Percentiles rank a stretch among this genome's conserved stretches.
Conservation (phyloP, 1,140 invertebrate species). For the Drosophila tropicalis region DNA sequence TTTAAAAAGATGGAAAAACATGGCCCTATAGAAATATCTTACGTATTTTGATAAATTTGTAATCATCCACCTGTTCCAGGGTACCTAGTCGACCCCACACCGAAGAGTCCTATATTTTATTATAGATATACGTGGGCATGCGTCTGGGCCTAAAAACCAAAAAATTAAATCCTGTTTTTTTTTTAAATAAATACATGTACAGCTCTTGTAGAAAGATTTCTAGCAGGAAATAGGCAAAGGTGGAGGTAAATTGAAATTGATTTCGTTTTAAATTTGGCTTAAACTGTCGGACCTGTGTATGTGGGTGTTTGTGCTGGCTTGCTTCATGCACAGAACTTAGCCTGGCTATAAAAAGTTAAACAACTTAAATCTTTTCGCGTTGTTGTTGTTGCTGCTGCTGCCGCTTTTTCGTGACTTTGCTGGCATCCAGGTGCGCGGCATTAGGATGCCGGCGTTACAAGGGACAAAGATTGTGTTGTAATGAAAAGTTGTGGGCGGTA, state of each 20-base stretch:
- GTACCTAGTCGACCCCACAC: neutral
- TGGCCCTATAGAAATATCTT: no score
- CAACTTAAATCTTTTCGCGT: neutral
- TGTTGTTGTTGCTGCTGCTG: neutral
- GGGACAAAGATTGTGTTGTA: neutral
- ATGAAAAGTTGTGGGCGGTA: slow-evolving; percentile 1
- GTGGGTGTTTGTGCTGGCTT: neutral
- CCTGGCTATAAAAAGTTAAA: slow-evolving; percentile 8
- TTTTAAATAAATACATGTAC: neutral
- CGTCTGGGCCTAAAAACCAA: neutral
- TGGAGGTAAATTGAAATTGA: slow-evolving; percentile 21
- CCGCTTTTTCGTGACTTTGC: neutral
- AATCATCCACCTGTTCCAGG: neutral
- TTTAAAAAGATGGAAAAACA: no score
- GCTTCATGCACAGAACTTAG: neutral
- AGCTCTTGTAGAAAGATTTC: neutral
- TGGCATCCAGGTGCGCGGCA: slow-evolving; percentile 3
- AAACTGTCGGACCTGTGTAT: neutral
- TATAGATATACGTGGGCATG: neutral
- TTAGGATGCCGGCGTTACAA: neutral
- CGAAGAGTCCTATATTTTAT: neutral
- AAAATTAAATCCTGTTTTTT: neutral
- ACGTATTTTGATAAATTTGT: no score
- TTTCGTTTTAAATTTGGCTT: slow-evolving; percentile 14
- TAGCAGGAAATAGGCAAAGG: neutral